These are phyloP conservation scores for Dasyprocta punctata DNA, from an alignment of 2,113 vertebrate genomes.

Conservation along the genomic window DNA sequence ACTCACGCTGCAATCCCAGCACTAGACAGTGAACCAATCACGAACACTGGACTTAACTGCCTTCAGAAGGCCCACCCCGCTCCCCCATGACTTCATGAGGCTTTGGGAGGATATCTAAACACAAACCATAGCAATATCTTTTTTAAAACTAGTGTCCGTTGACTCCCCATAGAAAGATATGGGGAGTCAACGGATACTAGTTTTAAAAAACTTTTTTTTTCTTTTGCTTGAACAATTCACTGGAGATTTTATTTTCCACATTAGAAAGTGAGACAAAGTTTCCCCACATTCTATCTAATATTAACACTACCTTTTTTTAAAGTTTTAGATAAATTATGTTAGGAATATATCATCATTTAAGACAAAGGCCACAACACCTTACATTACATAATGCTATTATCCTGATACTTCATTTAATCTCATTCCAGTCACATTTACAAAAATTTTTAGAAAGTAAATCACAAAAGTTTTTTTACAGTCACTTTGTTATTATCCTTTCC, in stretches of 20 bases:
- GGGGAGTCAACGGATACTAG: no score
- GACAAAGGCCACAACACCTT: background rate
- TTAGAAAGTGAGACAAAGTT: constrained; percentile 33
- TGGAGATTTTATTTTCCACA: constrained; percentile 17
- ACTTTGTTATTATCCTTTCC: background rate
- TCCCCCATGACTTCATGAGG: no score
- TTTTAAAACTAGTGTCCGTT: background rate
- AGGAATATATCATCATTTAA: constrained; percentile 32
- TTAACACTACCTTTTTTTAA: constrained; percentile 27
- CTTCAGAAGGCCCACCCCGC: no score
- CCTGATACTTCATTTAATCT: background rate
- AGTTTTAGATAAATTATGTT: constrained; percentile 12
- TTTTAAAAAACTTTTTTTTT: no score
- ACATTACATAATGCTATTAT: background rate
- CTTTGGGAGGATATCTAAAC: no score
- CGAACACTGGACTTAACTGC: no score
- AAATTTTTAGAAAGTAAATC: background rate
- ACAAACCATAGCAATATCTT: background rate
- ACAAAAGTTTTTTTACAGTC: background rate
- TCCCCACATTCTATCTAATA: constrained; percentile 16
- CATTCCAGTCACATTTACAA: constrained; percentile 5
- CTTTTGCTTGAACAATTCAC: background rate
- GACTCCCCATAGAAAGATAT: background rate
- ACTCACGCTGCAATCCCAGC: no score
- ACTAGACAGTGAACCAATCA: no score